phyloP scores from a whole-genome alignment of 2,797 vertebrate genomes.

The Anas acuta region DNA sequence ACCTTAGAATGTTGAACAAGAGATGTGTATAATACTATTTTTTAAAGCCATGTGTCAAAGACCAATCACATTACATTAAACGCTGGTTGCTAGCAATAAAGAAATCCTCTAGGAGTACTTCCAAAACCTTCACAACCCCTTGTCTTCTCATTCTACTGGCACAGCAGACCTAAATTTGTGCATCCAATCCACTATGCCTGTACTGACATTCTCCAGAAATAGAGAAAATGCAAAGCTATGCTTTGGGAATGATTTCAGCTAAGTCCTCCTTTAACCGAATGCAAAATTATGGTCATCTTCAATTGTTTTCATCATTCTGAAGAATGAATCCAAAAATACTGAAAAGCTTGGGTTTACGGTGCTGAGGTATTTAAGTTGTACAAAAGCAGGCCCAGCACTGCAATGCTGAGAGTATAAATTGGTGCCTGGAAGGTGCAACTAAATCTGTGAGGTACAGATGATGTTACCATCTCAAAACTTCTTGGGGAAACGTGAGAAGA shows the following conservation, averaged over 20 bases:
- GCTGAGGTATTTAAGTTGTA: not conserved
- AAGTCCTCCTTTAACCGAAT: not conserved
- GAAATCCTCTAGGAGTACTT: not conserved
- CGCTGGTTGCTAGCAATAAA: not conserved
- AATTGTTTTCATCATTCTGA: not conserved
- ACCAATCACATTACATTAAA: not conserved
- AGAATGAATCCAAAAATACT: not conserved
- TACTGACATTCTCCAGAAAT: not conserved
- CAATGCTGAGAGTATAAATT: not conserved
- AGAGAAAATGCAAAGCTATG: fast-evolving
- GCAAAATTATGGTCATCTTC: not conserved
- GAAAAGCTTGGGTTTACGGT: not conserved
- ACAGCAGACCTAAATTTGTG: not conserved
- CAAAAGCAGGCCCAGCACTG: not conserved
- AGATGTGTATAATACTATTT: fast-evolving
- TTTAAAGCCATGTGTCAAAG: not conserved
- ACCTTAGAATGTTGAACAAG: not conserved
- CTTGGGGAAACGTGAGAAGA: not conserved
- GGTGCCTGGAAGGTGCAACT: not conserved
- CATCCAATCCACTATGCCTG: not conserved
- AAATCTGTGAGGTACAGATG: not conserved
- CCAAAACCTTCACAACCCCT: fast-evolving
- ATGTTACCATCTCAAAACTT: not conserved
- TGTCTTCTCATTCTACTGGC: not conserved
- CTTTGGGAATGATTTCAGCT: not conserved